Conservation (phyloP, 1,140 invertebrate genomes). For the Alviniconcha marisindica region DNA sequence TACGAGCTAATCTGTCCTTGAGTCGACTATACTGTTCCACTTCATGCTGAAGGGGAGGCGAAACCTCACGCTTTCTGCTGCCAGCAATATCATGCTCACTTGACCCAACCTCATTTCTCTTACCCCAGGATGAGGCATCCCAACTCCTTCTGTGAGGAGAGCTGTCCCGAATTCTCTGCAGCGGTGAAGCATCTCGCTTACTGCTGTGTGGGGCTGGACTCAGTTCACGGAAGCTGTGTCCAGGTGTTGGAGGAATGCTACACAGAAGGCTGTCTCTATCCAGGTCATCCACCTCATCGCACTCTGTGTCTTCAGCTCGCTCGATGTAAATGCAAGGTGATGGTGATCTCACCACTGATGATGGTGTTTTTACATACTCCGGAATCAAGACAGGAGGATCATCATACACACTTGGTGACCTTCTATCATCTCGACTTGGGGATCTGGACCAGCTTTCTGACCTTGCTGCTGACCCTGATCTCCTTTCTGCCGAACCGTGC, state of each 20-base stretch:
- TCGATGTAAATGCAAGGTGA: neutral
- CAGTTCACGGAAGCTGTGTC: neutral
- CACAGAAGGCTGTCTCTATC: constrained; percentile 5
- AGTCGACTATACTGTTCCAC: no score
- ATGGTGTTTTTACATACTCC: neutral
- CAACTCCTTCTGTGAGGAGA: neutral
- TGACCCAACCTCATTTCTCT: no score
- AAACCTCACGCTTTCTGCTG: no score
- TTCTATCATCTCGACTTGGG: neutral
- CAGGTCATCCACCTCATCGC: constrained; percentile 13
- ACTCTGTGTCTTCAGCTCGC: neutral
- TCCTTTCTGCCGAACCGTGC: neutral
- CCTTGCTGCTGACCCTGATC: neutral
- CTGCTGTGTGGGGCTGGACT: neutral
- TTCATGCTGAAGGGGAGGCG: no score
- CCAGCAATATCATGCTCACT: no score
- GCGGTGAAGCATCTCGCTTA: neutral
- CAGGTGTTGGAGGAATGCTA: constrained; percentile 5
- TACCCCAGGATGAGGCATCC: neutral
- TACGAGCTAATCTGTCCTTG: no score
- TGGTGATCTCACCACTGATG: neutral
- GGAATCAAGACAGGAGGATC: constrained; percentile 7
- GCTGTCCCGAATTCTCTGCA: neutral
- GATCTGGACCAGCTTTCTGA: neutral
- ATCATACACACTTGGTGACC: constrained; percentile 7